phyloP scores from a whole-genome alignment of 2,797 vertebrate genomes.

The Nyctibius grandis region DNA sequence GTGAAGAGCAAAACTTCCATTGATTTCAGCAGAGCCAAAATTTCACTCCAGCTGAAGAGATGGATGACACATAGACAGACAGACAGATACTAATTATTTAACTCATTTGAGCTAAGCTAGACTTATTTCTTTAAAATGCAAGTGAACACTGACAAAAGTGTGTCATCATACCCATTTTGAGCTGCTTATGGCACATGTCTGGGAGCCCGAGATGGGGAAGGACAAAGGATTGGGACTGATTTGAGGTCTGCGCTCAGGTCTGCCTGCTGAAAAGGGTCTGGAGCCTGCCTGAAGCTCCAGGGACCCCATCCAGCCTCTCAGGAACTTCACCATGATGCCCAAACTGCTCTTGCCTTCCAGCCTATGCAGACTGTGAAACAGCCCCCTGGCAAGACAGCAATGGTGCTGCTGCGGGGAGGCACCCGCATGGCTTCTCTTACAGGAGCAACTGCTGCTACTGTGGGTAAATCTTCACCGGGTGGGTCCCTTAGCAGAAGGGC shows the following conservation, averaged over 20 bases:
- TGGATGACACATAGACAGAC: not conserved
- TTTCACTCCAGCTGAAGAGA: not conserved
- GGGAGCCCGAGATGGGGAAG: not conserved
- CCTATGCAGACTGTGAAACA: not conserved
- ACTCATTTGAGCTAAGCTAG: not conserved
- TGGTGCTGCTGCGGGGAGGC: not conserved
- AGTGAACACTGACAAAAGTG: not conserved
- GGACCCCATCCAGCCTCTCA: not conserved
- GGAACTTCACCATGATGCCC: not conserved
- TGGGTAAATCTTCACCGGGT: not conserved
- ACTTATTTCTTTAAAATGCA: not conserved
- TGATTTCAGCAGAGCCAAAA: not conserved
- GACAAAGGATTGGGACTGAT: not conserved
- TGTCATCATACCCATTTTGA: not conserved
- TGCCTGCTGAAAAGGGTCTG: not conserved
- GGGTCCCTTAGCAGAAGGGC: not conserved
- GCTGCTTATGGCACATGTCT: not conserved
- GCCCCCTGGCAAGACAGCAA: not conserved
- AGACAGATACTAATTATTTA: not conserved
- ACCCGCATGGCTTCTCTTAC: not conserved
- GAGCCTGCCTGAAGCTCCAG: not conserved
- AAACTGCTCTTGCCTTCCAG: not conserved
- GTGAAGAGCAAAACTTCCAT: not conserved
- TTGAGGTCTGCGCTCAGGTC: not conserved
- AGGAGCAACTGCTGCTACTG: not conserved